Conservation (phyloP, 2,888 invertebrate genomes). For the Polydrusus cervinus region DNA sequence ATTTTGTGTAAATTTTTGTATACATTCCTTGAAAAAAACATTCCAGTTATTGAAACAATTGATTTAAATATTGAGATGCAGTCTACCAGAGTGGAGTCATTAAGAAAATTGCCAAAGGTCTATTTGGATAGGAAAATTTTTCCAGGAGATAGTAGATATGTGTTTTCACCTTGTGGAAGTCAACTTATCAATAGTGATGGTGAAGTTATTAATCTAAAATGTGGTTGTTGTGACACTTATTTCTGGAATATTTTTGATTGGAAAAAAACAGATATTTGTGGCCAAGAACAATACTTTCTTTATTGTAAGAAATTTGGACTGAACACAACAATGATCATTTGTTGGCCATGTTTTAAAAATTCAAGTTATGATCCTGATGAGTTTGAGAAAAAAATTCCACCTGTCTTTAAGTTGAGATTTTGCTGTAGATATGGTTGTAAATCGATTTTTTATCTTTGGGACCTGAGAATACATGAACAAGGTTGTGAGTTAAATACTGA, state of each 20-base stretch:
- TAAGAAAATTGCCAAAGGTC: constrained; percentile 9
- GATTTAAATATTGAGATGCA: background rate
- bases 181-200: constrained; percentile 3
- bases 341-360: too few species aligned
- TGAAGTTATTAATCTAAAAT: background rate
- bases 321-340: too few species aligned
- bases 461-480: background rate
- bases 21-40: background rate
- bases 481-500: background rate
- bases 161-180: constrained; percentile 2
- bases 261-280: background rate
- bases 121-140: background rate
- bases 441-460: background rate
- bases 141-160: background rate
- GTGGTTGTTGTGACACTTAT: constrained; percentile 13
- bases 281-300: too few species aligned
- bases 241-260: constrained; percentile 10
- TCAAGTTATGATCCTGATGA: too few species aligned
- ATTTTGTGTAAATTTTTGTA: background rate
- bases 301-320: too few species aligned
- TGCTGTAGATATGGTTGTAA: constrained; percentile 5
- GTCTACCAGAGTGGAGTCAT: too few species aligned
- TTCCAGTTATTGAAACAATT: background rate
- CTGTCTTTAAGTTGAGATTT: constrained; percentile 4
- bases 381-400: background rate